Conservation (phyloP, 2,797 vertebrate species). For the Scolopax rusticola region DNA sequence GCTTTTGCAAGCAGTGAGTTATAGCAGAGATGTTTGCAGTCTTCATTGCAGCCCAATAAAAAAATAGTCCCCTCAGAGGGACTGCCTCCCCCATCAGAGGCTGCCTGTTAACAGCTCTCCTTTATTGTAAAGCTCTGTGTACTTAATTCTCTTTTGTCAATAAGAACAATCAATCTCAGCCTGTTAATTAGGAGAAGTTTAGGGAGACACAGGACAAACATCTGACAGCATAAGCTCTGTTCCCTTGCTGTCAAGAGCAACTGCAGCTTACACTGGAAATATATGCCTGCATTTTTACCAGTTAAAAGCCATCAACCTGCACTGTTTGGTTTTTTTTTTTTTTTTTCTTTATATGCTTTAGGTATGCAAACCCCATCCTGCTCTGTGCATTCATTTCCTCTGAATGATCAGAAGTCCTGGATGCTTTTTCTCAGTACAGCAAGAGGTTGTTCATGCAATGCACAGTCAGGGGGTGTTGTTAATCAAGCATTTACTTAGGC, state of each 20-base stretch:
- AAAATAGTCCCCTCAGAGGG: slow-evolving; percentile 40
- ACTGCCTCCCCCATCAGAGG: slow-evolving; percentile 14
- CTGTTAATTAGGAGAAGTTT: slow-evolving; percentile 67
- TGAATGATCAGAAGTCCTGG: neutral
- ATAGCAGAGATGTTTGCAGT: slow-evolving; percentile 74
- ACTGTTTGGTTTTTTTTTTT: neutral
- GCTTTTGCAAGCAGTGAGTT: slow-evolving; percentile 45
- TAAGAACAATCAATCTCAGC: slow-evolving; percentile 67
- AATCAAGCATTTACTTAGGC: neutral
- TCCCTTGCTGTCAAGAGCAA: neutral
- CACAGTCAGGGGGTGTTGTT: fast-evolving
- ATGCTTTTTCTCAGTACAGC: neutral
- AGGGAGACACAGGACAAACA: neutral
- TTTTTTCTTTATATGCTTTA: neutral
- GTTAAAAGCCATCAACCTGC: neutral
- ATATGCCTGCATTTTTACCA: neutral
- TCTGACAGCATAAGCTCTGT: neutral
- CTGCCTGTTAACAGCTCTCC: slow-evolving; percentile 71
- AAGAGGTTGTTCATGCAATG: neutral
- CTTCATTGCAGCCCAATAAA: slow-evolving; percentile 63
- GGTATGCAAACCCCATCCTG: neutral
- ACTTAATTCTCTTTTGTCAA: slow-evolving; percentile 71
- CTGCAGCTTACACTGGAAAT: neutral
- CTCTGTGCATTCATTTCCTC: neutral
- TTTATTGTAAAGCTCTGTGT: slow-evolving; percentile 68